Evolutionary conservation across 2,888 invertebrate genomes (phyloP), one percentile per base, ranked within the genome.

Genomic region (Stratiomys singularior): DNA sequence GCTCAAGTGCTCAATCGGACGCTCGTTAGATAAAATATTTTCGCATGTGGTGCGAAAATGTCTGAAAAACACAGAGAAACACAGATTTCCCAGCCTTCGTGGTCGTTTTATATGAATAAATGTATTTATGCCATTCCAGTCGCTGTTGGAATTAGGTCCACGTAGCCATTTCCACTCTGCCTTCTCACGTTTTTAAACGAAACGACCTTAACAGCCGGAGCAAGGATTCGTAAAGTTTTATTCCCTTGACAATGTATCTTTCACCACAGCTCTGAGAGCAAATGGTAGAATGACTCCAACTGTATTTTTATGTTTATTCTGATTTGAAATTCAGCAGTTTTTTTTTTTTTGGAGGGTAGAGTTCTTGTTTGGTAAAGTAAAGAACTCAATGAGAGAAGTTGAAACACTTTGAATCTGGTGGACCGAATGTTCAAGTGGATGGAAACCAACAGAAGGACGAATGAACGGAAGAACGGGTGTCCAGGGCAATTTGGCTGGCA

Each of bases 241-340:
- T 69, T 69, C 52, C 23, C 69, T n/a, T 47, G 69, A 69, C 69
- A 66, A 37, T 37, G 27, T 23, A 15, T 64, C 64, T 15, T 15
- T 18, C 37, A 37, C 21, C 18, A 21, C 18, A 30, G 37, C 37
- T 37, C 9, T 37, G 3, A 9, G 37, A 37, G 5, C 37, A n/a
- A 37, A 37, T 9, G 37, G 37, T 5, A 37, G 37, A 37, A 37
- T 37, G 37, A 9, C 9, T 52, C 15, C 69, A 52, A 69, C 69
- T 69, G 69, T 46, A 47, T 69, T 69, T 46, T 69, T 69, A 69
- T 69, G 46, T 23, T 69, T 11, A 28, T 47, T 47, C 25, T 46
- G 69, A 69, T 69, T 69, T 69, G 69, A 69, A 69, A 69, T 47
- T 69, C 66, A 66, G 66, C 66, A 66, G 66, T 37, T 66, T 66